Conservation (phyloP, 2,888 invertebrate species). For the Hedychridium roseum region DNA sequence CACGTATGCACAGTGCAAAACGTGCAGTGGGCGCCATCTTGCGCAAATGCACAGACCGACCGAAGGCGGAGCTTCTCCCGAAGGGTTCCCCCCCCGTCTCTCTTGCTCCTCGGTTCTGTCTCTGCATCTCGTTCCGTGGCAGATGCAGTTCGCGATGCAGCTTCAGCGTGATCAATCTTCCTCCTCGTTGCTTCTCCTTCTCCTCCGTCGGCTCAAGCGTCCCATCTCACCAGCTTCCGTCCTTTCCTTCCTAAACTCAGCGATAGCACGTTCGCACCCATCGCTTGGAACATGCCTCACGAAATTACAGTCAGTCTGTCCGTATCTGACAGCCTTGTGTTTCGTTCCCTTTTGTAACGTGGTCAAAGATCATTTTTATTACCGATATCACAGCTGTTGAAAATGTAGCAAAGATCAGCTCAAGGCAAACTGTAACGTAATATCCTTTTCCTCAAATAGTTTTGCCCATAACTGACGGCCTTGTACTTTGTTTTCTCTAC, state of each 20-base stretch:
- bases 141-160: slow-evolving; percentile 39
- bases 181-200: slow-evolving; percentile 23
- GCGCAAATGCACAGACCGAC: slow-evolving; percentile 59
- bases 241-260: neutral
- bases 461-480: too few relatives aligned
- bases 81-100: slow-evolving; percentile 22
- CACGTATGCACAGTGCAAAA: slow-evolving; percentile 30
- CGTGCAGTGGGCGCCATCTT: slow-evolving; percentile 59
- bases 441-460: too few relatives aligned
- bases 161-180: slow-evolving; percentile 40
- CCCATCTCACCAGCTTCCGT: neutral
- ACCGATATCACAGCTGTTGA: too few relatives aligned
- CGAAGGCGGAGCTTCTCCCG: slow-evolving; percentile 61
- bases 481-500: too few relatives aligned
- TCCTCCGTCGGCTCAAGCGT: neutral
- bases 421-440: too few relatives aligned
- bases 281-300: too few relatives aligned
- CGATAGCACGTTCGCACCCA: too few relatives aligned
- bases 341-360: too few relatives aligned
- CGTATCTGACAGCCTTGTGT: too few relatives aligned
- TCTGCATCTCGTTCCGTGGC: slow-evolving; percentile 9
- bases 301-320: too few relatives aligned
- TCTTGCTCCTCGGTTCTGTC: slow-evolving; percentile 17
- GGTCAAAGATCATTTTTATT: too few relatives aligned
- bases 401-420: too few relatives aligned